Evolutionary conservation across 1,140 invertebrate species (phyloP), one percentile per base, ranked within the genome.

Genomic region (Cotesia typhae): DNA sequence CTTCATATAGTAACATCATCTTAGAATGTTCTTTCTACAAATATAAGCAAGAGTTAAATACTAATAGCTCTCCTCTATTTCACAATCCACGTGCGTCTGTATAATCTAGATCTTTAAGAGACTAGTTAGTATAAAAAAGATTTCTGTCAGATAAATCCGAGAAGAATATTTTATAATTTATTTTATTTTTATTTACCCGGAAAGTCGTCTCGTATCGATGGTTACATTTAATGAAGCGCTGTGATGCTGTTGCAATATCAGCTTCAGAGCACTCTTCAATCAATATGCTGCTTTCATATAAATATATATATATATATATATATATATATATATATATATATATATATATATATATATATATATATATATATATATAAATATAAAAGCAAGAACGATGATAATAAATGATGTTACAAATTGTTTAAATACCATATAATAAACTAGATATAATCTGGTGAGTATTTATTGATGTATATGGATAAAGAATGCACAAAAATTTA

Each of bases 161-260:
- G 6, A 47, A 47, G 41, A 47, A 66, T 51, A 17, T 37, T n/a
- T 20, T n/a, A 41, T 51, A 35, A 61, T 61, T 61, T 61, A 14
- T 28, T 66, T 66, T 66, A 47, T 66, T 66, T 66, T n/a, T 38
- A 51, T 66, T 66, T 66, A 38, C 17, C 38, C 47, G 12, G 64
- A 47, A 47, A 36, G 64, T 66, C 38, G 47, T 41, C 36, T 10
- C 12, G 28, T 63, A 63, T 63, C 35, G 36, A 14, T 28, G 36
- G 53, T 10, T 47, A 47, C 28, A 41, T 37, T 20, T 66, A 66
- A 66, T 66, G 64, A 66, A 38, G 38, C 38, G 51, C 38, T 47
- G 10, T 9, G 41, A 47, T 7, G 41, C 4, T 47, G 17, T 66
- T 66, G 36, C 28, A 41, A 51, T 38, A 63, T 63, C 60, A 17